A percentile compares a stretch with the other conserved stretches of the same genome.
phyloP scores from a whole-genome alignment of 2,113 vertebrate species.

The Fregetta grallaria region DNA sequence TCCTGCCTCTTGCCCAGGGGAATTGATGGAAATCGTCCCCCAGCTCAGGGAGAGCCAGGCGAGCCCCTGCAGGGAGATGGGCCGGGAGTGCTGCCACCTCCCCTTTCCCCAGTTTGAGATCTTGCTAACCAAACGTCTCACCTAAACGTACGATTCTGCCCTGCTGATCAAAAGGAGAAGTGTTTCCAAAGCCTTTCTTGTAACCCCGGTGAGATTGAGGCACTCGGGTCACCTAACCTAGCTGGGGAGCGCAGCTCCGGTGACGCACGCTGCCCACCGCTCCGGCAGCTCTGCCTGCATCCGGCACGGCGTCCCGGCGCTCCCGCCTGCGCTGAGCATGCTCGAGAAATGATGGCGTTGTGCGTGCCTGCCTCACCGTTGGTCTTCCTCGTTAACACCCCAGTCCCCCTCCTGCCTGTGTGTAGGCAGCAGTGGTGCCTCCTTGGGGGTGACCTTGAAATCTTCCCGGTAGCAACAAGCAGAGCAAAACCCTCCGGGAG shows the following conservation, averaged over 20 bases:
- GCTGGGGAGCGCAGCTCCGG: accelerated
- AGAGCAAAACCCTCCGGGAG: not conserved
- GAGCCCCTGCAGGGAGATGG: accelerated
- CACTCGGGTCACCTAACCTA: not conserved
- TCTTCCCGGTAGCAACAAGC: accelerated
- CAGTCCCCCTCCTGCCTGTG: not conserved
- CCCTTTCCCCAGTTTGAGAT: not conserved
- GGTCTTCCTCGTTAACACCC: not conserved
- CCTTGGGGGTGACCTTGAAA: not conserved
- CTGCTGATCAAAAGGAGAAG: not conserved
- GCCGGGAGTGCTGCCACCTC: not conserved
- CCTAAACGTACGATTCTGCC: too few species aligned
- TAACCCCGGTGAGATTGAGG: not conserved
- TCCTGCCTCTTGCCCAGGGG: not conserved
- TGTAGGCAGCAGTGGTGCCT: not conserved
- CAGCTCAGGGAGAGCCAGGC: not conserved
- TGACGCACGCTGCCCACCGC: accelerated
- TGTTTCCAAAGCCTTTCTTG: not conserved
- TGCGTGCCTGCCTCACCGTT: not conserved
- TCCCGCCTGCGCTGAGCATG: accelerated
- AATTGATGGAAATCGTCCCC: not conserved
- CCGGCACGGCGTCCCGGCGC: accelerated
- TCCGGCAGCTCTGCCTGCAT: not conserved
- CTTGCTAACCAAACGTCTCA: not conserved
- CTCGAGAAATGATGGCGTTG: accelerated